phyloP scores from a whole-genome alignment of 2,113 vertebrate species.

The Dasypus novemcinctus region DNA sequence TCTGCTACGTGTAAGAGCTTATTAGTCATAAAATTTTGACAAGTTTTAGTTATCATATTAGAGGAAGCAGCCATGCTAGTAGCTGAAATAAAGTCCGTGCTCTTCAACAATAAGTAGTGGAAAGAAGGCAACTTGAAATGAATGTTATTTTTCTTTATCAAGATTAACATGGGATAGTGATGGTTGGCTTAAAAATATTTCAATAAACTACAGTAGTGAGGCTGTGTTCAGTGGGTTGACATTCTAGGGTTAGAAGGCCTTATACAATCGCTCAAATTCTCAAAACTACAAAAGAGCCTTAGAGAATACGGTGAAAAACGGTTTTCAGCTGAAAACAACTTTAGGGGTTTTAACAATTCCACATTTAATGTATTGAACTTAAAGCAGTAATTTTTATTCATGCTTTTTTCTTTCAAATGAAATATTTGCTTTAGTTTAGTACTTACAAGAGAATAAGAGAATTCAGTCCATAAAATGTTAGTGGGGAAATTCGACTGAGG shows the following conservation, averaged over 20 bases:
- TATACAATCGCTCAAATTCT: not conserved
- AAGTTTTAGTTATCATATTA: not conserved
- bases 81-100: not conserved
- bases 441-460: conserved; percentile 97
- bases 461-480: conserved; percentile 92
- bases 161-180: not conserved
- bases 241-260: not conserved
- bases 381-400: conserved; percentile 25
- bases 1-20: not conserved
- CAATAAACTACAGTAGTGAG: not conserved
- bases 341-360: not conserved
- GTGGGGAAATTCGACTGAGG: conserved; percentile 90
- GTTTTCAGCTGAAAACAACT: not conserved
- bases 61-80: not conserved
- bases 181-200: not conserved
- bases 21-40: not conserved
- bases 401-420: not conserved
- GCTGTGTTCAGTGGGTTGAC: not conserved
- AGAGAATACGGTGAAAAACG: not conserved
- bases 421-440: conserved; percentile 51
- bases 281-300: not conserved
- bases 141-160: not conserved
- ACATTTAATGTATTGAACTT: conserved; percentile 1
- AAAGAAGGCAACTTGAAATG: not conserved
- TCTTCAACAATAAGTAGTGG: not conserved